Conservation (phyloP, 64 coral and sea anemone species). For the Hydrozoanthus tunicans region DNA sequence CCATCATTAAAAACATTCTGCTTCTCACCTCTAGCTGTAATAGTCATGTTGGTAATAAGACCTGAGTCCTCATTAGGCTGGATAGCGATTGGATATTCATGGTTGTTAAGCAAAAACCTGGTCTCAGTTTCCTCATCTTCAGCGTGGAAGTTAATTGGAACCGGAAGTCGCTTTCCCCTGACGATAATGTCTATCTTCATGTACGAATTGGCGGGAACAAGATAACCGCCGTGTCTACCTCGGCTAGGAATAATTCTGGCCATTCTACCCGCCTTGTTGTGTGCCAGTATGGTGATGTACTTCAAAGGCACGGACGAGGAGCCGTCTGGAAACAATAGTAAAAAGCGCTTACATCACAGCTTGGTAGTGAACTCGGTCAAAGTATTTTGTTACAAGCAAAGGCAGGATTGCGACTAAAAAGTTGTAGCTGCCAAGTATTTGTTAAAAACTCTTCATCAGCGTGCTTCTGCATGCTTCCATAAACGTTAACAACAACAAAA, state of each 20-base stretch:
- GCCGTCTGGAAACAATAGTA: constrained; percentile 6
- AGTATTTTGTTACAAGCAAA: not conserved
- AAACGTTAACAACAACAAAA: too few species aligned
- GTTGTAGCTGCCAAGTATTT: too few species aligned
- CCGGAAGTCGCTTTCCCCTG: constrained; percentile 38
- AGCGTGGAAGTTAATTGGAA: constrained; percentile 67
- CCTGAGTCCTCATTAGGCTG: constrained; percentile 63
- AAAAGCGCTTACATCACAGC: not conserved
- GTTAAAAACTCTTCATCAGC: too few species aligned
- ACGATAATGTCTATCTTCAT: constrained; percentile 81
- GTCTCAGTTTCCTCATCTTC: constrained; percentile 76
- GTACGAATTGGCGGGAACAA: constrained; percentile 43
- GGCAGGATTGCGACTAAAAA: too few species aligned
- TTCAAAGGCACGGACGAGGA: constrained; percentile 40
- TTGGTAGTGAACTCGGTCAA: not conserved
- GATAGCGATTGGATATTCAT: constrained; percentile 58
- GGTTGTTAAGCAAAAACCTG: constrained; percentile 70
- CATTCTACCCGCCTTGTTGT: constrained; percentile 77
- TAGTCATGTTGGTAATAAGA: constrained; percentile 74
- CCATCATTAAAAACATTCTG: not conserved
- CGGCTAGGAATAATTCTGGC: constrained; percentile 70
- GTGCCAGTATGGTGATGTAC: constrained; percentile 68
- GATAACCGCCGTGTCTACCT: constrained; percentile 75
- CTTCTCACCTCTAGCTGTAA: constrained; percentile 63
- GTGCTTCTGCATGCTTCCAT: too few species aligned